Percentiles rank a stretch among this genome's conserved stretches.
phyloP scores from a whole-genome alignment of 2,797 vertebrate genomes.

The Sphenopsis melanotis region DNA sequence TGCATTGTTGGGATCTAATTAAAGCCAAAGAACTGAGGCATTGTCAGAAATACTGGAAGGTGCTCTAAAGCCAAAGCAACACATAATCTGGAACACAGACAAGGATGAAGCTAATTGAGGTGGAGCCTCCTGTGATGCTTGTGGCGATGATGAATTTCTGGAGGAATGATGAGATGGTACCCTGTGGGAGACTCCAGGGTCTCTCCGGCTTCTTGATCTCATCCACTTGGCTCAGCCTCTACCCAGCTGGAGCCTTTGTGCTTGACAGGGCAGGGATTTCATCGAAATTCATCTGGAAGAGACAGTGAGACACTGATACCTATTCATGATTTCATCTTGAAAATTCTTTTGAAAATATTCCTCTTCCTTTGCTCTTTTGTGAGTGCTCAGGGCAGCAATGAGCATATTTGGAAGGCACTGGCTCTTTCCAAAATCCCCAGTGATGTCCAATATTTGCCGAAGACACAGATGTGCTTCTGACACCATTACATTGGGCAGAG shows the following conservation, averaged over 20 bases:
- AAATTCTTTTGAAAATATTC: not conserved
- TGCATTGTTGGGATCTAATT: not conserved
- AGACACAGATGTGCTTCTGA: not conserved
- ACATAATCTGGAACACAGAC: not conserved
- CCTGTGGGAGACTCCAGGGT: not conserved
- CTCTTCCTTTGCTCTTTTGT: not conserved
- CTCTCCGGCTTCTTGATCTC: not conserved
- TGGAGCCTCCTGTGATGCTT: not conserved
- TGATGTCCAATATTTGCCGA: not conserved
- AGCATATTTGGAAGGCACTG: not conserved
- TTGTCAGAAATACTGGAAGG: not conserved
- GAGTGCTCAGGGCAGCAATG: not conserved
- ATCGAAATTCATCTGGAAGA: not conserved
- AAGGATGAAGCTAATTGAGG: not conserved
- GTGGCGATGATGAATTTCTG: not conserved
- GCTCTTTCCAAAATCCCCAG: not conserved
- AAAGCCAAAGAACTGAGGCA: not conserved
- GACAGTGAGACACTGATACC: not conserved
- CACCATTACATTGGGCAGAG: not conserved
- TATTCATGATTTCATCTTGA: not conserved
- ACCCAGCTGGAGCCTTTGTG: not conserved
- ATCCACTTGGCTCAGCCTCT: accelerated
- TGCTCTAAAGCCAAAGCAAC: not conserved
- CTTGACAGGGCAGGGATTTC: not conserved
- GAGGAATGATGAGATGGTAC: not conserved